Conservation (phyloP, 2,888 invertebrate genomes). For the Pseudolycoriella hygida region DNA sequence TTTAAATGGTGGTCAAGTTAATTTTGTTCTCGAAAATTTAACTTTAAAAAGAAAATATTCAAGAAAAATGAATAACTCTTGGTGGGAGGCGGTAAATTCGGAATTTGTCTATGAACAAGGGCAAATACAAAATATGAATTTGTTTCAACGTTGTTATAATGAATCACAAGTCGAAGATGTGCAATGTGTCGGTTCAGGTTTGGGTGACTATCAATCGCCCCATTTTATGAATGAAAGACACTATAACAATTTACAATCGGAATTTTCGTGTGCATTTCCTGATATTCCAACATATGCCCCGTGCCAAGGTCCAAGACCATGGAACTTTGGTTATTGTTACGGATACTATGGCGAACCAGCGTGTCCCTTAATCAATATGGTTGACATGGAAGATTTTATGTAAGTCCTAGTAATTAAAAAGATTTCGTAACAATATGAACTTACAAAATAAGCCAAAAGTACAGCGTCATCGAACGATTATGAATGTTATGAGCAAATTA, state of each 20-base stretch:
- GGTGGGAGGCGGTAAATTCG: conserved; percentile 2
- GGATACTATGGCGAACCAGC: conserved; percentile 40
- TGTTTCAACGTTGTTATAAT: not conserved
- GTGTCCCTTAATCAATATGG: conserved; percentile 45
- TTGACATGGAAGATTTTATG: conserved; percentile 61
- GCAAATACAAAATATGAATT: conserved; percentile 1
- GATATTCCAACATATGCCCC: conserved; percentile 21
- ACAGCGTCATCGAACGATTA: no score
- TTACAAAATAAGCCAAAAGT: not conserved
- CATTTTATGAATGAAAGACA: not conserved
- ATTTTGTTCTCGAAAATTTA: not conserved
- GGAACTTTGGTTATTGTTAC: conserved; percentile 48
- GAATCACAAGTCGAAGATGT: not conserved
- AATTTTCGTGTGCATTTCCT: not conserved
- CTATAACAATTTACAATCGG: not conserved
- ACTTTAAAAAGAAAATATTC: no score
- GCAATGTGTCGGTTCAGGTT: not conserved
- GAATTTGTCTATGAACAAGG: conserved; percentile 4
- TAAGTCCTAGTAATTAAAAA: conserved; percentile 31
- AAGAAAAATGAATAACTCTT: not conserved
- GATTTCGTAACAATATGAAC: no score
- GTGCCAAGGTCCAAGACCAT: conserved; percentile 33
- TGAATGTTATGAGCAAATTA: no score
- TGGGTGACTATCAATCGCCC: not conserved
- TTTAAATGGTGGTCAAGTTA: not conserved